Conservation (phyloP, 30 jellyfish, hydroid and myxozoan species). For the Cassiopea xamachana region DNA sequence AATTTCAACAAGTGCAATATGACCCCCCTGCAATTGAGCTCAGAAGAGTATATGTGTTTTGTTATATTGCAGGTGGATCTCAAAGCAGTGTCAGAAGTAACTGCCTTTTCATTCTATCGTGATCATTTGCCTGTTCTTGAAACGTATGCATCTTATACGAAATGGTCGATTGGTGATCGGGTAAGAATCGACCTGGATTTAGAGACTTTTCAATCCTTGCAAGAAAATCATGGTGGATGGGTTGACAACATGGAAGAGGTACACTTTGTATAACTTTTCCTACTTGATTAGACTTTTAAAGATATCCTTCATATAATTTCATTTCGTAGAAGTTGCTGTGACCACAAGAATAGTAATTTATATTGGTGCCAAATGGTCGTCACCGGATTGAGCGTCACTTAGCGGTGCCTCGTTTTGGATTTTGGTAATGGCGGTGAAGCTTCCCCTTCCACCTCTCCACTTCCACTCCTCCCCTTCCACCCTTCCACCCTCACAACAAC, state of each 20-base stretch:
- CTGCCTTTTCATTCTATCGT: conserved; percentile 77
- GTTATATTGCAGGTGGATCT: conserved; percentile 69
- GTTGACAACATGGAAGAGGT: conserved; percentile 10
- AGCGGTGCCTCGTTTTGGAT: too few species aligned
- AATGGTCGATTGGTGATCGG: not conserved
- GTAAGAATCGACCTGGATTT: not conserved
- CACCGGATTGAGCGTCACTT: too few species aligned
- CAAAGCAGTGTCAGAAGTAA: conserved; percentile 76
- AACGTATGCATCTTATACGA: not conserved
- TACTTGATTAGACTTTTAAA: not conserved
- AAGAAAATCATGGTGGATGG: conserved; percentile 18
- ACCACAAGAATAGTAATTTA: too few species aligned
- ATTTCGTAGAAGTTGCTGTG: too few species aligned
- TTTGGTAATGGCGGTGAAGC: too few species aligned
- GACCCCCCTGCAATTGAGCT: too few species aligned
- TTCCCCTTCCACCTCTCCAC: too few species aligned
- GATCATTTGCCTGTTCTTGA: conserved; percentile 91
- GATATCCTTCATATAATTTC: not conserved
- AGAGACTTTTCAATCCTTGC: not conserved
- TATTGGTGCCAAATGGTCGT: too few species aligned
- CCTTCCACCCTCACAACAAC: too few species aligned
- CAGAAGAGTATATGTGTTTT: not conserved
- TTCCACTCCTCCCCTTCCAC: too few species aligned
- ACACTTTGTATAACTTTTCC: not conserved
- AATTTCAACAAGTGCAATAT: too few species aligned